phyloP scores from a whole-genome alignment of 2,888 invertebrate genomes.

The Villa cingulata region DNA sequence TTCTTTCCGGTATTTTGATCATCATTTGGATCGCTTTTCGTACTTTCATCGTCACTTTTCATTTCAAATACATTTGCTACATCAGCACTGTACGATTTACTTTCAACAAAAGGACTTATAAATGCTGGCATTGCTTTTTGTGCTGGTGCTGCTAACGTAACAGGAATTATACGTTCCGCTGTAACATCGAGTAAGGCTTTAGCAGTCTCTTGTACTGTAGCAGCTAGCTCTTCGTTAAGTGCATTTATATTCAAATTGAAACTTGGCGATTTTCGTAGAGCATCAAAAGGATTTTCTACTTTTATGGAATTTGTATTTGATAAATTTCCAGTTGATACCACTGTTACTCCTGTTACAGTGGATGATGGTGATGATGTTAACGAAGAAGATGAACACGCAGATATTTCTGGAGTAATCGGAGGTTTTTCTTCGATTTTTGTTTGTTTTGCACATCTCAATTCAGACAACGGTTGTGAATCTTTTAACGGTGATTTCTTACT shows the following conservation, averaged over 20 bases:
- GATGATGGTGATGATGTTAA: neutral
- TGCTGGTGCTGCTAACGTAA: neutral
- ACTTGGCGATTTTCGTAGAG: constrained; percentile 31
- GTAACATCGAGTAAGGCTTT: constrained; percentile 26
- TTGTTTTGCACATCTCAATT: constrained; percentile 1
- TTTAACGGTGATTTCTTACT: constrained; percentile 10
- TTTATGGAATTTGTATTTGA: constrained; percentile 15
- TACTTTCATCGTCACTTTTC: constrained; percentile 25
- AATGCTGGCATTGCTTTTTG: constrained; percentile 7
- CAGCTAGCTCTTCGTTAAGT: constrained; percentile 30
- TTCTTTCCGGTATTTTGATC: constrained; percentile 21
- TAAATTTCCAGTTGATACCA: neutral
- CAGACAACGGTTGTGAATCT: neutral
- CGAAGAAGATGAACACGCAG: constrained; percentile 3
- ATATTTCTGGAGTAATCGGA: neutral
- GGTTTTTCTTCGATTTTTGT: constrained; percentile 15
- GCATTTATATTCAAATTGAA: constrained; percentile 33
- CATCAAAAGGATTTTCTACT: constrained; percentile 39
- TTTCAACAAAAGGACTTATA: constrained; percentile 31
- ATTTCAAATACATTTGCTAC: constrained; percentile 29
- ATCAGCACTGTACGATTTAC: constrained; percentile 10
- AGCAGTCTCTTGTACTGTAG: constrained; percentile 31
- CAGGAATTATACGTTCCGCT: constrained; percentile 7
- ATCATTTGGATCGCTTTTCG: constrained; percentile 14
- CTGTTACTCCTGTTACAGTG: constrained; percentile 27